Evolutionary conservation across 64 coral and sea anemone genomes (phyloP), one percentile per base, ranked within the genome.

Genomic region (Porites lutea): DNA sequence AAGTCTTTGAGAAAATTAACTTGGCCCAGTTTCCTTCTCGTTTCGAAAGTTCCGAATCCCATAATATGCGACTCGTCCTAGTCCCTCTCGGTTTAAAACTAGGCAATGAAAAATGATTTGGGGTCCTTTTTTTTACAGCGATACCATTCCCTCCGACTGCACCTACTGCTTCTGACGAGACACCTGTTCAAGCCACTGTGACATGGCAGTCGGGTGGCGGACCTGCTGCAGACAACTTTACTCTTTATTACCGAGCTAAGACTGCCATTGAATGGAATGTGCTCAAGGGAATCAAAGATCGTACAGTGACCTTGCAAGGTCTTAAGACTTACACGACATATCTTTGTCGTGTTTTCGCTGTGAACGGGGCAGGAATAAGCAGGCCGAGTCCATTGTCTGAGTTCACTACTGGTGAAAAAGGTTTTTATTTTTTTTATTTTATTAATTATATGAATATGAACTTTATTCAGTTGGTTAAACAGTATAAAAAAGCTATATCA

Each of bases 281-380:
- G 11, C 50, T 65, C 43, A 63, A 72, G 1, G 59, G 52, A 44
- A 79, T 92, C n/a, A 70, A 57, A 20, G 90, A 82, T 16, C 83
- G 49, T 12, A 74, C 90, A 5, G n/a, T 78, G 60, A 79, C 48
- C 5, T 13, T 92, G 19, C 65, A 8, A 0, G 22, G 20, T 44
- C 54, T 92, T 11, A 46, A 59, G 60, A 82, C 90, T 52, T 92
- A 67, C 16, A 86, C 90, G 0, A 57, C 70, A 2, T 92, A 92
- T 48, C 81, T 87, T 15, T 87, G 86, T 12, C 71, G 82, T 6
- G 71, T 92, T 5, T 92, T 87, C 67, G 90, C 90, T 48, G 11
- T 92, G 44, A 92, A 92, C 16, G 53, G 51, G 14, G 11, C 87
- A 2, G 90, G 90, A 5, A 54, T 14, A 11, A 92, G 90, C 52